Base-by-base conservation (phyloP, 2,797 vertebrate species). In the Platyrinchus mystaceus region DNA sequence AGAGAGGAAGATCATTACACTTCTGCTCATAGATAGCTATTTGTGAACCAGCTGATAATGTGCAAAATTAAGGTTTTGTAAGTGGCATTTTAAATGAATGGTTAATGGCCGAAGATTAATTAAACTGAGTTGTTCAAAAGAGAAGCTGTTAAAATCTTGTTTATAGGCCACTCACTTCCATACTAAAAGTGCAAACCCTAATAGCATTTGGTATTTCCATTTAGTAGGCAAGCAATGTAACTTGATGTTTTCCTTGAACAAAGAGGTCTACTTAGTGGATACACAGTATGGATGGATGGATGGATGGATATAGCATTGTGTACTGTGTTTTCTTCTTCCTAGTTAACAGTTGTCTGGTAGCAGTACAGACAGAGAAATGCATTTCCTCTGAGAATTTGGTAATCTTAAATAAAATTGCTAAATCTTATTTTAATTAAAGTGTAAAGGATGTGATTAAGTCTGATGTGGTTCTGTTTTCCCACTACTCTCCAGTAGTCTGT, bases 61-160 rank as follows among this genome's bases (percentile, higher is more conserved):
- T 98, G 96, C 96, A 98, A 97, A 98, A 98, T 97, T 96, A 97
- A 97, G 97, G 97, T 98, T 98, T 97, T 8, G 21, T 95, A 97
- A 97, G 95, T 97, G 96, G 95, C 96, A 97, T 98, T 98, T 98
- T 97, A 97, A 97, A 97, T 97, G 94, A 98, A 97, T 96, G 96
- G 97, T 97, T 98, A 98, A 98, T 98, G 97, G 97, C 93, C 97
- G 95, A 96, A 94, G 90, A 98, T 98, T 98, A 98, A 98, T 98
- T 98, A 98, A 97, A 98, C 88, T 96, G 93, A 96, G 93, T 94
- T 97, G 92, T 95, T 97, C 84, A 81, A 88, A 96, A 96, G 93
- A 97, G 95, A 97, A 96, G 96, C 97, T 97, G 96, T 96, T 98
- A 96, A 97, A 97, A 95, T 96, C 94, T 96, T 97, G 96, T 97